A percentile compares a stretch with the other conserved stretches of the same genome.
These are phyloP conservation scores for Chironomus tentans DNA, from an alignment of 2,888 invertebrate species.

Conservation along the genomic window DNA sequence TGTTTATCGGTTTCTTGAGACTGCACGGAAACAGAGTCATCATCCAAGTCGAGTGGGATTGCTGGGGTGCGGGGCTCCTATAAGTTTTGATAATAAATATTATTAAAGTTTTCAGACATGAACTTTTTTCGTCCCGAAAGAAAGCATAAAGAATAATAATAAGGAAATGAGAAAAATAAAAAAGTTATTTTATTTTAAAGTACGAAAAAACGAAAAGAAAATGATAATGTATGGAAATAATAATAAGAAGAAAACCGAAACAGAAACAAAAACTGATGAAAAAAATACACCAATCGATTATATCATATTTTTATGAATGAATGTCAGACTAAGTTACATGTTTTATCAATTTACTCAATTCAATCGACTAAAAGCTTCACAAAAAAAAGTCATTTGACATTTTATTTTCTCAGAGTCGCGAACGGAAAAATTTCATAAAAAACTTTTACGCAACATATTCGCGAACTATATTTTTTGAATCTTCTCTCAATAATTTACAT, in stretches of 20 bases:
- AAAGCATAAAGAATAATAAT: not conserved
- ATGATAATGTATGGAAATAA: no score
- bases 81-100: slow-evolving; percentile 30
- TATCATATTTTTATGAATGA: slow-evolving; percentile 15
- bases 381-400: not conserved
- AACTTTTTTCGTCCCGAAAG: not conserved
- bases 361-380: not conserved
- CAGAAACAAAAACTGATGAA: slow-evolving; percentile 21
- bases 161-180: no score
- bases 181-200: no score
- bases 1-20: slow-evolving; percentile 75
- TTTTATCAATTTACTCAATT: not conserved
- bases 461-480: no score
- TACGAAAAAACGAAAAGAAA: no score
- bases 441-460: not conserved
- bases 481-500: not conserved
- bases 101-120: not conserved
- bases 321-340: slow-evolving; percentile 23
- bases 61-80: slow-evolving; percentile 86
- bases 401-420: not conserved
- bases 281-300: slow-evolving; percentile 20
- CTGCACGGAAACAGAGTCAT: slow-evolving; percentile 77
- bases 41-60: slow-evolving; percentile 83
- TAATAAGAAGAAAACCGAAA: no score
- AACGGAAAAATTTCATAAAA: not conserved